Evolutionary conservation across 2,888 invertebrate species (phyloP), one percentile per base, ranked within the genome.

Genomic region (Gryllus longicercus): DNA sequence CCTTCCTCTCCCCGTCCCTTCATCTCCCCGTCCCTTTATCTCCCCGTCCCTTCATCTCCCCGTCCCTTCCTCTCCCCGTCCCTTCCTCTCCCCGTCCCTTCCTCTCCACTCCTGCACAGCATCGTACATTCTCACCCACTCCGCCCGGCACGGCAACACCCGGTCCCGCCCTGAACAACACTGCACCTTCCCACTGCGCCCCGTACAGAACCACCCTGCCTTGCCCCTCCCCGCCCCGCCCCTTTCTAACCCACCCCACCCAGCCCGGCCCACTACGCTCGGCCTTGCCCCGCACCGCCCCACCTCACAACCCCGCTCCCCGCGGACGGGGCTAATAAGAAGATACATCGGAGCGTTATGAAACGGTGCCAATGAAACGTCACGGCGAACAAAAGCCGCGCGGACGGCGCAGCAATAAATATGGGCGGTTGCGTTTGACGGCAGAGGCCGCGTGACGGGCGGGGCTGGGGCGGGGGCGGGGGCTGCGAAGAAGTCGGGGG

Each of bases 321-420:
- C 14, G n/a, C 63, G 1, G n/a, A 4, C n/a, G 14, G 16, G 16
- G 16, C 14, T 14, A n/a, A 63, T 63, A 63, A 63, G 14, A 63
- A 63, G 63, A 63, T 63, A 63, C 63, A 63, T 63, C 63, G 16
- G n/a, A 4, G 14, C 63, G 63, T 63, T 63, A 63, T 63, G 63
- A 63, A 63, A 63, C 63, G 63, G 63, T 63, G 63, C 63, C 63
- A 63, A 63, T n/a, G 63, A 63, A 63, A 63, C 63, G 63, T 63
- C 63, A 63, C 63, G 11, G 63, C 63, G 63, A 14, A 63, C 63
- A 63, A 63, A 63, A 63, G 63, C 63, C 14, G 14, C 63, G 63
- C n/a, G n/a, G 63, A 63, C 63, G n/a, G 63, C 63, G 63, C 63
- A 4, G 63, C n/a, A 63, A 63, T 63, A 63, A 63, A 63, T 63